Evolutionary conservation across 1,140 invertebrate genomes (phyloP).

Genomic region (Radopholus similis): DNA sequence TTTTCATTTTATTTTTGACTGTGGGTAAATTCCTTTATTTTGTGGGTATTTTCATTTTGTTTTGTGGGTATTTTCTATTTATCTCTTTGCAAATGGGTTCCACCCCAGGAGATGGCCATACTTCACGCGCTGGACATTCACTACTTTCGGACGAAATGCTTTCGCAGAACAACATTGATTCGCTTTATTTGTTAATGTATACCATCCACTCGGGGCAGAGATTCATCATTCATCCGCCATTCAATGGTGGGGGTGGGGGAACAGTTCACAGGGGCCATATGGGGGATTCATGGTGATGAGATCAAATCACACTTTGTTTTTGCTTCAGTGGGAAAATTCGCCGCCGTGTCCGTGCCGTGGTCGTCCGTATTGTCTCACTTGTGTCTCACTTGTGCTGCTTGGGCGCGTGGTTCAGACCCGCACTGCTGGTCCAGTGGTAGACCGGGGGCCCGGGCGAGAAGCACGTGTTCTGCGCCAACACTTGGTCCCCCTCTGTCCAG

Average conservation of each 20-base stretch:
- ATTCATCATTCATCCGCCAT: not conserved
- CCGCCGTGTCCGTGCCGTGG: not conserved
- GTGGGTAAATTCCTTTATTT: no score
- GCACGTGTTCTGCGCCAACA: slow-evolving; percentile 76
- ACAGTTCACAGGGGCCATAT: not conserved
- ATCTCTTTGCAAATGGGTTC: no score
- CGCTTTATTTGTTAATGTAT: no score
- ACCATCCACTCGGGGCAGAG: not conserved
- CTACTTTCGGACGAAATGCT: no score
- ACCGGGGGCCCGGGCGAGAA: slow-evolving; percentile 74
- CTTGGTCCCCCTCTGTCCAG: slow-evolving; percentile 77
- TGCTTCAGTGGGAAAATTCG: not conserved
- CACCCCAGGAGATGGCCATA: no score
- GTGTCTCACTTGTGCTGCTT: slow-evolving; percentile 59
- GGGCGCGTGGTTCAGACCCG: slow-evolving; percentile 73
- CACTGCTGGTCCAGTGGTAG: slow-evolving; percentile 73
- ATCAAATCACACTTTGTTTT: not conserved
- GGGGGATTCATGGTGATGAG: not conserved
- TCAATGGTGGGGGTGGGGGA: not conserved
- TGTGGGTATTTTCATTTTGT: no score
- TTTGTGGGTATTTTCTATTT: no score
- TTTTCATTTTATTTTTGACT: no score
- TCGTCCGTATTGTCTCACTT: not conserved
- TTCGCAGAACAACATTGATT: no score
- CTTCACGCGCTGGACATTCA: no score